Base-by-base conservation (phyloP, 2,888 invertebrate species). In the Ichneumoninae sp. region DNA sequence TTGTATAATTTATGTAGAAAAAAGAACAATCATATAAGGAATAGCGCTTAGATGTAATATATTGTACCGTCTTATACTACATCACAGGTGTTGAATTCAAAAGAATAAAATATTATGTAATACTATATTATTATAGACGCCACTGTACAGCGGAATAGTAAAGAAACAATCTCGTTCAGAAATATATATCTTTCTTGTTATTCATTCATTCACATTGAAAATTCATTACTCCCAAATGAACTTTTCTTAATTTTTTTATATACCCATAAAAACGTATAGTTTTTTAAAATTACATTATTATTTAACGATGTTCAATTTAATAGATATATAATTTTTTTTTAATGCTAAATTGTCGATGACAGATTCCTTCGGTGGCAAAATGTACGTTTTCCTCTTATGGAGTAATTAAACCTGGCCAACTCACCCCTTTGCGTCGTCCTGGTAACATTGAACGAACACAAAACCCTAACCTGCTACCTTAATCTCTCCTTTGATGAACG, bases 31-130 rank as follows among this genome's bases (percentile, higher is more conserved):
- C 36, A 36, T 47, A 62, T 30, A 36, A 79, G 68, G 68, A 79
- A 62, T 69, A 47, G 30, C 69, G 66, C 71, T 80, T 80, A 76
- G 83, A 74, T 52, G 68, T 89, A 88, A 83, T 77, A 84, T 89
- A 87, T 84, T 87, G 76, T 86, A 85, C 81, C 83, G 86, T 86
- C 80, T 89, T 86, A 82, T 80, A 84, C 84, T 75, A 80, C 74
- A 81, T 81, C 79, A 50, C 72, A 65, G 52, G 75, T 85, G 75
- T 74, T 76, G 62, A 79, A 78, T 75, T 74, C 16, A 22, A n/a
- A 26, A 57, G 44, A 62, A 57, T 82, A 68, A 74, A 86, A 82
- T 84, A 88, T 54, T 79, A 85, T 84, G 77, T 80, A 70, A 77
- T 81, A 85, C 68, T 82, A 84, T 83, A 83, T 82, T 62, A 81